phyloP scores from a whole-genome alignment of 2,888 invertebrate genomes.

The Diaprepes abbreviatus region DNA sequence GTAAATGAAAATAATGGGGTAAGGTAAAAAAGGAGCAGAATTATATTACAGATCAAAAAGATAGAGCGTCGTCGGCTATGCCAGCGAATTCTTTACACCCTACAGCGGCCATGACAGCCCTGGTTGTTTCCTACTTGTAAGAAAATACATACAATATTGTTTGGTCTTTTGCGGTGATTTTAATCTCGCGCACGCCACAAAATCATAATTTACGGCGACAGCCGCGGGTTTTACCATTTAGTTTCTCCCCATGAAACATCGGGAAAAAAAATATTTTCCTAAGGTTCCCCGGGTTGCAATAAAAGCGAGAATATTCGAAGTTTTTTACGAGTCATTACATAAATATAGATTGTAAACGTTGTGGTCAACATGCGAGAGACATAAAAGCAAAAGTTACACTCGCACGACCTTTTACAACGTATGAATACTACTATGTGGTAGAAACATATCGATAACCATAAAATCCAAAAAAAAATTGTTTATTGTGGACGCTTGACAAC shows the following conservation, averaged over 20 bases:
- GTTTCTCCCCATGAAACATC: neutral
- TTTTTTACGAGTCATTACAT: neutral
- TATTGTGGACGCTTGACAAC: too few relatives aligned
- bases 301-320: neutral
- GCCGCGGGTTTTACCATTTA: conserved; percentile 10
- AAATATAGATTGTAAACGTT: neutral
- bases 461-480: too few relatives aligned
- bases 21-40: too few relatives aligned
- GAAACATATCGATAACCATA: too few relatives aligned
- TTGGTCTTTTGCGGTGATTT: conserved; percentile 19
- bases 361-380: neutral
- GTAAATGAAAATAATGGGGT: too few relatives aligned
- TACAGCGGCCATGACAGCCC: neutral
- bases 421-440: too few relatives aligned
- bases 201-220: conserved; percentile 19
- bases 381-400: neutral
- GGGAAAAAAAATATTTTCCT: neutral
- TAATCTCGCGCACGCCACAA: conserved; percentile 17
- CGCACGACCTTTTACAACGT: neutral
- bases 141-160: conserved; percentile 1
- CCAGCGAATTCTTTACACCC: neutral
- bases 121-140: neutral
- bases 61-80: too few relatives aligned
- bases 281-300: neutral
- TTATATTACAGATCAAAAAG: too few relatives aligned